Conservation (phyloP, 1,140 invertebrate genomes). For the Papilio dardanus region DNA sequence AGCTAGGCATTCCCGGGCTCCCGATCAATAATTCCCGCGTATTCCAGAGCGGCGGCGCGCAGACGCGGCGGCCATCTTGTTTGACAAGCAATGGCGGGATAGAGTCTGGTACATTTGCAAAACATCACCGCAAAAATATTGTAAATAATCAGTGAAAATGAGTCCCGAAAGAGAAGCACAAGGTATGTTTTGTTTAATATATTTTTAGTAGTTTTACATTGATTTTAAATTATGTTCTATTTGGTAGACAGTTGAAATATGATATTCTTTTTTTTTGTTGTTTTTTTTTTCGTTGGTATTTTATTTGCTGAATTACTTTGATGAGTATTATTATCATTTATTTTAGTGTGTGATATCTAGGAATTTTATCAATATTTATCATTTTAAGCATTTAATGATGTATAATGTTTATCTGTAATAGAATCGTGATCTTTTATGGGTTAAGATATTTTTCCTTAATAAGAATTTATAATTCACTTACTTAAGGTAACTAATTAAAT, state of each 20-base stretch:
- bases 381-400: neutral
- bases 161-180: conserved; percentile 57
- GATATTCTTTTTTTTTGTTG: neutral
- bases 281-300: neutral
- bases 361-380: neutral
- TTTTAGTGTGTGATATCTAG: neutral
- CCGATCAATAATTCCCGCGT: conserved; percentile 61
- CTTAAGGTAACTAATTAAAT: too few species aligned
- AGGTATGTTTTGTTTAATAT: conserved; percentile 47
- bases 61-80: conserved; percentile 58
- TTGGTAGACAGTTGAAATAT: neutral
- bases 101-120: conserved; percentile 44
- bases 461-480: too few species aligned
- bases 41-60: conserved; percentile 45
- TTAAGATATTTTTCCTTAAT: too few species aligned
- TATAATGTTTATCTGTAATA: neutral
- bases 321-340: neutral
- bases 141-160: conserved; percentile 50
- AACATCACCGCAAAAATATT: conserved; percentile 53
- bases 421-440: too few species aligned
- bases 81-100: conserved; percentile 38
- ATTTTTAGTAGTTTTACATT: neutral
- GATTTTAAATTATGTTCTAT: neutral
- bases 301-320: neutral
- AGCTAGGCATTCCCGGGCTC: conserved; percentile 47